Conservation (phyloP, 1,140 invertebrate species). For the Spodoptera litura region DNA sequence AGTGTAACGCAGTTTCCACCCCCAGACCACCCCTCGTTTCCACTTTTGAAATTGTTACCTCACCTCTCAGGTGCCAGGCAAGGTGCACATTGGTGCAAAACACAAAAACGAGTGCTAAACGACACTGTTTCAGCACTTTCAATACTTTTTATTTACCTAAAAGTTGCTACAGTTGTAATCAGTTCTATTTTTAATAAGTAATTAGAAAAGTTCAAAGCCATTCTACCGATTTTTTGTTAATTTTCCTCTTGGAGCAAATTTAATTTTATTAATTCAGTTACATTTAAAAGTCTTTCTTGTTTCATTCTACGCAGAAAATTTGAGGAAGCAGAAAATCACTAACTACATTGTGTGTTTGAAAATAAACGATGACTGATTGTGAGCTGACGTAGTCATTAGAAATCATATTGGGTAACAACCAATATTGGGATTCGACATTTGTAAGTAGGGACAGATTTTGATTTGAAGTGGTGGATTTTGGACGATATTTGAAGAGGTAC, state of each 20-base stretch:
- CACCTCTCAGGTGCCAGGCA: conserved; percentile 50
- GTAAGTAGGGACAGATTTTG: too few relatives aligned
- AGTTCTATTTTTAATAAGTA: conserved; percentile 12
- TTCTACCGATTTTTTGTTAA: conserved; percentile 1
- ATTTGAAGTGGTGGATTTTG: too few relatives aligned
- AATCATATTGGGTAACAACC: too few relatives aligned
- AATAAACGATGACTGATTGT: too few relatives aligned
- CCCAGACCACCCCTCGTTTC: conserved; percentile 63
- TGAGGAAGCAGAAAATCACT: too few relatives aligned
- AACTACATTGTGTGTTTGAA: too few relatives aligned
- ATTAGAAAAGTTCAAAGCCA: conserved; percentile 21
- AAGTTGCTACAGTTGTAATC: conserved; percentile 26
- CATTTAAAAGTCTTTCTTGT: conserved; percentile 7
- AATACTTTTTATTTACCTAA: conserved; percentile 34
- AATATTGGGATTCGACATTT: too few relatives aligned
- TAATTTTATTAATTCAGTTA: conserved; percentile 25
- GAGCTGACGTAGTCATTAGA: too few relatives aligned
- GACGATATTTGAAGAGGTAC: too few relatives aligned
- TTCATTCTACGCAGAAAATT: neutral
- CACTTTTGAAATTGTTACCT: conserved; percentile 67
- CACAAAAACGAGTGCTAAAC: conserved; percentile 51
- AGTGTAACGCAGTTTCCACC: conserved; percentile 67
- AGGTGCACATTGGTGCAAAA: conserved; percentile 45
- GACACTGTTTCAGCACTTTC: conserved; percentile 49
- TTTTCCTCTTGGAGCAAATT: conserved; percentile 28